Conservation (phyloP, 2,113 vertebrate species). For the Nerophis lumbriciformis region DNA sequence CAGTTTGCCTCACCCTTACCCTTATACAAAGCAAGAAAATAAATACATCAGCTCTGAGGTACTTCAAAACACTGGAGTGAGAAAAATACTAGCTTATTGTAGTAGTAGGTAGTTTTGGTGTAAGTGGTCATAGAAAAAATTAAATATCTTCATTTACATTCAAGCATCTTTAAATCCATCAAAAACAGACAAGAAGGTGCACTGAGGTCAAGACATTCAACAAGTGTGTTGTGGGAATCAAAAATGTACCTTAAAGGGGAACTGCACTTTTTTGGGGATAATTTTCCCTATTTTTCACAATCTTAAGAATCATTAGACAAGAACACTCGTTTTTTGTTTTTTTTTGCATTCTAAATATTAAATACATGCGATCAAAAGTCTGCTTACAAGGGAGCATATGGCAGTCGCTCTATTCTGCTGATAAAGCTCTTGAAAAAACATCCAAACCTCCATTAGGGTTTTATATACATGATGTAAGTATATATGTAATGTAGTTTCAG, state of each 20-base stretch:
- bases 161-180: constrained; percentile 16
- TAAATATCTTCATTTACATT: constrained; percentile 28
- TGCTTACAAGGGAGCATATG: too few species aligned
- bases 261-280: too few species aligned
- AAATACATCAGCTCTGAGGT: constrained; percentile 37
- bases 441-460: too few species aligned
- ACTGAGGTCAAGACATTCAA: constrained; percentile 33
- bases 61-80: constrained; percentile 1
- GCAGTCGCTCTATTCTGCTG: too few species aligned
- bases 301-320: too few species aligned
- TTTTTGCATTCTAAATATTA: too few species aligned
- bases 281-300: too few species aligned
- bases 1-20: constrained; percentile 2
- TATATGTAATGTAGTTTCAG: too few species aligned
- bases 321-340: too few species aligned
- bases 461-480: too few species aligned
- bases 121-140: constrained; percentile 29
- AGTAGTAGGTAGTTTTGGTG: constrained; percentile 48
- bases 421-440: too few species aligned
- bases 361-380: too few species aligned
- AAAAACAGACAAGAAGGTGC: constrained; percentile 8
- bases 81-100: constrained; percentile 20
- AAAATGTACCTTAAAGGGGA: background rate
- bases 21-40: constrained; percentile 16
- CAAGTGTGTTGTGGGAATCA: constrained; percentile 43